Conservation (phyloP, 1,140 invertebrate genomes). For the Lineus longissimus region DNA sequence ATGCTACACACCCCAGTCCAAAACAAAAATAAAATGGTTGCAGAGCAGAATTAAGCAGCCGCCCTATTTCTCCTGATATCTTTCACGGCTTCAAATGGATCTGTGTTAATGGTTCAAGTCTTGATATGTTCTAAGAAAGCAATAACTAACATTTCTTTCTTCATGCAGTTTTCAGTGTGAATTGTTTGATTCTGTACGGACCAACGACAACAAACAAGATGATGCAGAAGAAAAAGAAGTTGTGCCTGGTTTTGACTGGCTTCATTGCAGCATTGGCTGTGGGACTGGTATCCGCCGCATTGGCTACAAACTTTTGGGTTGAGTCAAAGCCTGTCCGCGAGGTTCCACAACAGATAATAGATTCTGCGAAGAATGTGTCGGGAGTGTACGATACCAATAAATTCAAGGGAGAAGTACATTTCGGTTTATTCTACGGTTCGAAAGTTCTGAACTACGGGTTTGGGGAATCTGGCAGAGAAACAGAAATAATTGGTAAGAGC, state of each 20-base stretch:
- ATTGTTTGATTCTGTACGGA: no score
- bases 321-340: conserved; percentile 68
- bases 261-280: conserved; percentile 78
- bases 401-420: conserved; percentile 73
- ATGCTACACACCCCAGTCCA: no score
- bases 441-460: conserved; percentile 69
- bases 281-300: conserved; percentile 73
- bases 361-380: neutral
- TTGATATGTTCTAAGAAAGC: no score
- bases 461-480: neutral
- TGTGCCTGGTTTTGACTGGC: conserved; percentile 82
- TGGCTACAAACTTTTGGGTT: conserved; percentile 86
- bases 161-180: no score
- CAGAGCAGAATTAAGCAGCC: no score
- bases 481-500: conserved; percentile 38
- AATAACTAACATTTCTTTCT: no score
- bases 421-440: conserved; percentile 78
- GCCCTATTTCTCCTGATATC: no score
- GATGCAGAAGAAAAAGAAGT: conserved; percentile 27
- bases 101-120: no score
- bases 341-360: conserved; percentile 34
- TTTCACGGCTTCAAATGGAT: no score
- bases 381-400: conserved; percentile 41
- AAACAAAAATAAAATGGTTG: no score
- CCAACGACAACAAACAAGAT: no score